Conservation (phyloP, 2,888 invertebrate species). For the Tupiocoris notatus region DNA sequence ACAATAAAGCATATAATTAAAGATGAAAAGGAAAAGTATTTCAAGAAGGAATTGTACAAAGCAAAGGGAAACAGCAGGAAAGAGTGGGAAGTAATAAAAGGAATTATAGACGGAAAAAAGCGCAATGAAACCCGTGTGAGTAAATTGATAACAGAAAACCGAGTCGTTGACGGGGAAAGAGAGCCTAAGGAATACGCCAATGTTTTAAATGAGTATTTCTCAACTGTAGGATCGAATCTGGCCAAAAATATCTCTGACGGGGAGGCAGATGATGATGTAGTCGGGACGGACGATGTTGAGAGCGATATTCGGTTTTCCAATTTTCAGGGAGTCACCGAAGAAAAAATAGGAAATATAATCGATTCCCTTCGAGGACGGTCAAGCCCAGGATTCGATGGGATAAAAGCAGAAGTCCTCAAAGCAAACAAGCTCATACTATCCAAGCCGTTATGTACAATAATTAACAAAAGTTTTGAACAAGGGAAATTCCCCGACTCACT, state of each 20-base stretch:
- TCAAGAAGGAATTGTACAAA: neutral
- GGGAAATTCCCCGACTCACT: conserved; percentile 4
- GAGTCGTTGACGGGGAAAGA: neutral
- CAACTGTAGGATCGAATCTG: conserved; percentile 3
- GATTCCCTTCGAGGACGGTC: conserved; percentile 8
- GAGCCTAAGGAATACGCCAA: neutral
- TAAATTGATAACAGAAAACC: neutral
- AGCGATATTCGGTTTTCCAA: no score
- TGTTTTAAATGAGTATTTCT: conserved; percentile 12
- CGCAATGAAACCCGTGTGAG: conserved; percentile 1
- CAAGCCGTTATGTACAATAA: conserved; percentile 9
- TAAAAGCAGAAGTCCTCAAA: conserved; percentile 16
- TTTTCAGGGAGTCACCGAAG: no score
- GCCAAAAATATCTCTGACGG: conserved; percentile 14
- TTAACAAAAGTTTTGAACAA: neutral
- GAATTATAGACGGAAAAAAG: neutral
- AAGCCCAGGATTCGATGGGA: conserved; percentile 17
- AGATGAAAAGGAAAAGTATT: conserved; percentile 11
- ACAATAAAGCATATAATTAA: neutral
- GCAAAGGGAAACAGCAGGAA: neutral
- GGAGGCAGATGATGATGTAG: no score
- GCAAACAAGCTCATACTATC: neutral
- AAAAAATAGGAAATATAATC: no score
- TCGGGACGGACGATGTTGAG: no score
- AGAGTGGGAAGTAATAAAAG: conserved; percentile 4